Conservation (phyloP, 2,888 invertebrate species). For the Acrocera orbiculus region DNA sequence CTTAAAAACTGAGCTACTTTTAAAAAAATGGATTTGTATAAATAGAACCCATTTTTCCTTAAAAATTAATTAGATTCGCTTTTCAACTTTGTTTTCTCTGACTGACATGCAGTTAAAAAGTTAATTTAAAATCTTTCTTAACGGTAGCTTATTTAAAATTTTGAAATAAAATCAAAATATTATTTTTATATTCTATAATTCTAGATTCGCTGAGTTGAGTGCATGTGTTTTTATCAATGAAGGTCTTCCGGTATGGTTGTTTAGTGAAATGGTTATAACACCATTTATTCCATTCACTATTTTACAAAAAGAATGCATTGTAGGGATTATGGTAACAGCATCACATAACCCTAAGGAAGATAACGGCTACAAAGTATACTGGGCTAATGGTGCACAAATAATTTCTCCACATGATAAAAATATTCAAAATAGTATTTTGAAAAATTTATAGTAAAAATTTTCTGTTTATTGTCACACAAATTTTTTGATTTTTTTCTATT, state of each 20-base stretch:
- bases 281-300: conserved; percentile 87
- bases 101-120: too few species aligned
- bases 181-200: conserved; percentile 7
- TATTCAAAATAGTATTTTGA: conserved; percentile 60
- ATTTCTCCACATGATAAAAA: conserved; percentile 77
- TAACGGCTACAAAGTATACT: conserved; percentile 96
- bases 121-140: too few species aligned
- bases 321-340: conserved; percentile 88
- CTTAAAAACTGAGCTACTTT: too few species aligned
- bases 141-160: too few species aligned
- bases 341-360: conserved; percentile 93
- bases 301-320: conserved; percentile 49
- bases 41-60: too few species aligned
- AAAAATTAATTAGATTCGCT: too few species aligned
- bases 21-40: too few species aligned
- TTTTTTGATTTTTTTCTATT: not conserved
- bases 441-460: conserved; percentile 42
- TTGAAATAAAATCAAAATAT: not conserved
- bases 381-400: conserved; percentile 90
- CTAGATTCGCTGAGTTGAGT: conserved; percentile 75
- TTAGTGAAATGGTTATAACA: conserved; percentile 67
- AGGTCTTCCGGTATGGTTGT: conserved; percentile 65
- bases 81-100: too few species aligned
- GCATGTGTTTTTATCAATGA: conserved; percentile 63
- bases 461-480: not conserved